A percentile compares a stretch with the other conserved stretches of the same genome.
phyloP scores from a whole-genome alignment of 2,888 invertebrate species.

The Orthosia gracilis region DNA sequence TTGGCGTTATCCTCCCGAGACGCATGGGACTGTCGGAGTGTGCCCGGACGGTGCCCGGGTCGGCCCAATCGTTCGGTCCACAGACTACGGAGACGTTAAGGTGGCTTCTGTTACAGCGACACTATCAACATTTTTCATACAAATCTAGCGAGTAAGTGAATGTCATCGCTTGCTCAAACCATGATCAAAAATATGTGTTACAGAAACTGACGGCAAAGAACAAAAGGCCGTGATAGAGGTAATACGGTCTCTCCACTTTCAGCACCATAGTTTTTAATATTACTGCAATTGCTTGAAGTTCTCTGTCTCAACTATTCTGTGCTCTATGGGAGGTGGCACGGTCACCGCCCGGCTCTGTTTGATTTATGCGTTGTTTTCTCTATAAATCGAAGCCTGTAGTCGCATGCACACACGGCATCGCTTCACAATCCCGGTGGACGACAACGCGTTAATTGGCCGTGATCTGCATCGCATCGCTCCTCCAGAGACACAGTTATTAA shows the following conservation, averaged over 20 bases:
- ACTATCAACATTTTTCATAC: background rate
- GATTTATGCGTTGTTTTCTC: slow-evolving; percentile 31
- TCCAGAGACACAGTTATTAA: slow-evolving; percentile 35
- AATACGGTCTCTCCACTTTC: too few species aligned
- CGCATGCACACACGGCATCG: slow-evolving; percentile 6
- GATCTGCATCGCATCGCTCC: slow-evolving; percentile 34
- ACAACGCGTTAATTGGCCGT: slow-evolving; percentile 51
- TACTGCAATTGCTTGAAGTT: too few species aligned
- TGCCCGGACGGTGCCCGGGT: background rate
- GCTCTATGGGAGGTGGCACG: background rate
- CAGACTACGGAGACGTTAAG: background rate
- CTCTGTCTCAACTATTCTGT: background rate
- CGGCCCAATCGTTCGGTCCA: background rate
- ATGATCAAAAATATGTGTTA: too few species aligned
- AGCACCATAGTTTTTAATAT: too few species aligned
- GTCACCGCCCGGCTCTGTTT: background rate
- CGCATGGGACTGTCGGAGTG: background rate
- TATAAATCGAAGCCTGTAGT: slow-evolving; percentile 17
- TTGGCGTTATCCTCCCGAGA: slow-evolving; percentile 20
- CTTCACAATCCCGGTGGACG: slow-evolving; percentile 34
- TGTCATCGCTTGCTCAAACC: background rate
- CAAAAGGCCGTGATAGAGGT: too few species aligned
- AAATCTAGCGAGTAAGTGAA: background rate
- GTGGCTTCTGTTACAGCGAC: background rate
- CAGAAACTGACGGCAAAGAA: too few species aligned